These are phyloP conservation scores for Schrankia costaestrigalis DNA, from an alignment of 2,888 invertebrate genomes.

Conservation along the genomic window DNA sequence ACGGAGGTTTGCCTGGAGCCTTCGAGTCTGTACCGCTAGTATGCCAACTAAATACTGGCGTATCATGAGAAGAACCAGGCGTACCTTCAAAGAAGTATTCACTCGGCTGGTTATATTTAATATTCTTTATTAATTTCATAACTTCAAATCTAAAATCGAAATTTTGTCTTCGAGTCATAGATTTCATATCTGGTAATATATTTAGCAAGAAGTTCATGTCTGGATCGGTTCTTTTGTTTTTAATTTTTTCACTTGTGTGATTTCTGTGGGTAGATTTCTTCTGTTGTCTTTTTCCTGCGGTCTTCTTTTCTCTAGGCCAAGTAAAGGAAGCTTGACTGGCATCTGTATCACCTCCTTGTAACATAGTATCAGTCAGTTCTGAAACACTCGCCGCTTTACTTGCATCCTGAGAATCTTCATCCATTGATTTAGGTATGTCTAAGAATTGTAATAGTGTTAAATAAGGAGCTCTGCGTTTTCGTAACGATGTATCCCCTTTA, in stretches of 20 bases:
- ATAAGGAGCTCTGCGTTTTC: slow-evolving; percentile 25
- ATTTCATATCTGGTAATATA: slow-evolving; percentile 28
- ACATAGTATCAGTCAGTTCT: slow-evolving; percentile 4
- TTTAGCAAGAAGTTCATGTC: slow-evolving; percentile 26
- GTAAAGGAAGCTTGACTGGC: slow-evolving; percentile 8
- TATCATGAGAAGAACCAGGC: slow-evolving; percentile 6
- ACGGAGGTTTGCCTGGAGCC: slow-evolving; percentile 8
- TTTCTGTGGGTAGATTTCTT: slow-evolving; percentile 1
- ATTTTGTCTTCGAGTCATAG: slow-evolving; percentile 23
- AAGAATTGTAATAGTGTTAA: slow-evolving; percentile 26
- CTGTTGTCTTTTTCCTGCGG: background rate
- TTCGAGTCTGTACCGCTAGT: slow-evolving; percentile 6
- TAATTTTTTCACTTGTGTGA: background rate
- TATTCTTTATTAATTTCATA: slow-evolving; percentile 27
- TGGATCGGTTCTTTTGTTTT: slow-evolving; percentile 10
- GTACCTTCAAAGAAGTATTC: slow-evolving; percentile 10
- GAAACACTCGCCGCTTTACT: slow-evolving; percentile 1
- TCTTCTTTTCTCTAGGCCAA: slow-evolving; percentile 2
- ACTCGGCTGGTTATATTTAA: slow-evolving; percentile 22
- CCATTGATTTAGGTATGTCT: slow-evolving; percentile 7
- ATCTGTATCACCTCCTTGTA: slow-evolving; percentile 7
- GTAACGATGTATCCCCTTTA: slow-evolving; percentile 13
- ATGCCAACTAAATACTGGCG: slow-evolving; percentile 5
- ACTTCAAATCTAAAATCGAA: slow-evolving; percentile 31
- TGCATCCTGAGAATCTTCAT: slow-evolving; percentile 2